These are phyloP conservation scores for Heterodera schachtii DNA, from an alignment of 1,140 invertebrate genomes.

Conservation along the genomic window DNA sequence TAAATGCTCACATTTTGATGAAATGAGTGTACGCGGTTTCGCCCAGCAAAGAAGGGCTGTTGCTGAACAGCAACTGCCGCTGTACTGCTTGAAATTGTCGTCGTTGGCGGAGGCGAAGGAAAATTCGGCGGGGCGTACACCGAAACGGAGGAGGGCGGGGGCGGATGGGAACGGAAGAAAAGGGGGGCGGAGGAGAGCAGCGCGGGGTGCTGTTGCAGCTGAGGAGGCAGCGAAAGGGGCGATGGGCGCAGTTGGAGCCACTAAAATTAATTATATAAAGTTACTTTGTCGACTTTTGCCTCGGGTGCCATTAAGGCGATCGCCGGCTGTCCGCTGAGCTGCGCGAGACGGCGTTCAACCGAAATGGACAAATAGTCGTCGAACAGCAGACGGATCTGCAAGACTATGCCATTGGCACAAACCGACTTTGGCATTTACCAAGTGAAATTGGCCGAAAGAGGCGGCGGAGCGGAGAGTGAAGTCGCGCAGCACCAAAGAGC, in stretches of 20 bases:
- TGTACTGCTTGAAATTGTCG: not conserved
- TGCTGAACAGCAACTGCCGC: not conserved
- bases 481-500: constrained; percentile 89
- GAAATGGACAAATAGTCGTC: constrained; percentile 99
- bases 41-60: not conserved
- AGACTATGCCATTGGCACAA: not conserved
- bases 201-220: not conserved
- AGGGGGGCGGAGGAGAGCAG: not conserved
- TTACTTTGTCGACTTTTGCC: constrained; percentile 10
- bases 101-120: not conserved
- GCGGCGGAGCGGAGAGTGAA: constrained; percentile 90
- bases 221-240: not conserved
- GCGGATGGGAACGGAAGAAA: not conserved
- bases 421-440: constrained; percentile 79
- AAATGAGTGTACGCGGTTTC: not conserved
- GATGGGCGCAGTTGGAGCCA: not conserved
- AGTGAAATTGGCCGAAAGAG: constrained; percentile 97
- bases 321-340: constrained; percentile 83
- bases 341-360: constrained; percentile 92
- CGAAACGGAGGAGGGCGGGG: not conserved
- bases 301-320: constrained; percentile 83
- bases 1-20: not conserved
- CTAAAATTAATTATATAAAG: not conserved
- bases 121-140: not conserved
- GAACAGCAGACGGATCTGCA: constrained; percentile 65